Conservation (phyloP, 2,797 vertebrate genomes). For the Champsocephalus esox region DNA sequence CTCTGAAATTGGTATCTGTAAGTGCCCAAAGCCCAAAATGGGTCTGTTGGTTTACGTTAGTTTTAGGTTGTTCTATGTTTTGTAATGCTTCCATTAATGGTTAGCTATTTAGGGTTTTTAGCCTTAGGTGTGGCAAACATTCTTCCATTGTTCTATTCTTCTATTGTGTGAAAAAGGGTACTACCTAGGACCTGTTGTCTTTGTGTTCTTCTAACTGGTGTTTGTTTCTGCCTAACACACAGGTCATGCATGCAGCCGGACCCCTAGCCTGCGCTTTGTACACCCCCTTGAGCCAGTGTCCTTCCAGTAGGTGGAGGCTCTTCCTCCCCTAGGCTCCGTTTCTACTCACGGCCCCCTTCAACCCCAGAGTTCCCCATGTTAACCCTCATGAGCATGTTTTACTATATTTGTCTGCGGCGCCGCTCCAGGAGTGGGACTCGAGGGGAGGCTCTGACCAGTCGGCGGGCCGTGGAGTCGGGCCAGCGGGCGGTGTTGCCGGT, state of each 20-base stretch:
- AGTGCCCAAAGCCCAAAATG: not conserved
- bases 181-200: constrained; percentile 27
- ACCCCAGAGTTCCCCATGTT: constrained; percentile 94
- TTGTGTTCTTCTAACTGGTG: constrained; percentile 69
- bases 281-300: constrained; percentile 60
- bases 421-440: constrained; percentile 95
- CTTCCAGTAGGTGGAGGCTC: constrained; percentile 70
- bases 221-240: constrained; percentile 82
- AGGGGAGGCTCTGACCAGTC: constrained; percentile 93
- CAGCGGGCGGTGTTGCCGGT: constrained; percentile 91
- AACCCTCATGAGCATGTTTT: constrained; percentile 99
- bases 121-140: not conserved
- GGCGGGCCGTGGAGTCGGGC: constrained; percentile 91
- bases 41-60: not conserved
- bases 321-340: constrained; percentile 64
- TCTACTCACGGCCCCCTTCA: constrained; percentile 65
- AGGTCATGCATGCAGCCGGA: constrained; percentile 85
- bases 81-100: not conserved
- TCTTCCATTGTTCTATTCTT: not conserved
- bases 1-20: not conserved
- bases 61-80: not conserved
- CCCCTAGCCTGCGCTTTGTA: constrained; percentile 72
- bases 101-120: not conserved
- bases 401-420: constrained; percentile 98
- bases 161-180: constrained; percentile 6